These are phyloP conservation scores for Macrosoma leucophasiata DNA, from an alignment of 2,888 invertebrate species.

Conservation along the genomic window DNA sequence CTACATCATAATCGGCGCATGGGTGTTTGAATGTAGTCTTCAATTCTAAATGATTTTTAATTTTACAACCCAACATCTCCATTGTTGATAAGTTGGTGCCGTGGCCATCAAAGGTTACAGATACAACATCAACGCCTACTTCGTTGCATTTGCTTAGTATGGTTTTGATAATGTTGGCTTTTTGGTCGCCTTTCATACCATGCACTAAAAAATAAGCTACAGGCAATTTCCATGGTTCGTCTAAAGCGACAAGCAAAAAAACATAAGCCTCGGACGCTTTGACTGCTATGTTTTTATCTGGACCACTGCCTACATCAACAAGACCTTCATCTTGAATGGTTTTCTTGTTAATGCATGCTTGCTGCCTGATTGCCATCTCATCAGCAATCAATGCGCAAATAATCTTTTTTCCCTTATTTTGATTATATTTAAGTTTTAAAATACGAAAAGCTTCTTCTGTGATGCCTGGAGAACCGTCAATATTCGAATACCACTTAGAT, in stretches of 20 bases:
- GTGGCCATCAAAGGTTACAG: slow-evolving; percentile 23
- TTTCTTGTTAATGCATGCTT: slow-evolving; percentile 1
- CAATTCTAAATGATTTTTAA: slow-evolving; percentile 16
- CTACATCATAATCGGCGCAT: slow-evolving; percentile 17
- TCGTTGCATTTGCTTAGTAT: slow-evolving; percentile 26
- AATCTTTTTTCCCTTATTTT: slow-evolving; percentile 2
- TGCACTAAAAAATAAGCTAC: slow-evolving; percentile 18
- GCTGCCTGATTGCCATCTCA: slow-evolving; percentile 11
- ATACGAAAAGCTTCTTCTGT: slow-evolving; percentile 6
- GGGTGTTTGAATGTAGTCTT: slow-evolving; percentile 27
- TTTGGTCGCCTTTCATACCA: slow-evolving; percentile 5
- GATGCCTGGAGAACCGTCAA: slow-evolving; percentile 6
- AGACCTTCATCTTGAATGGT: slow-evolving; percentile 8
- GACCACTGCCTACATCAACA: slow-evolving; percentile 9
- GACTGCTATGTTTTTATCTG: slow-evolving; percentile 4
- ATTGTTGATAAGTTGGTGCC: slow-evolving; percentile 14
- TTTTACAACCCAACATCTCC: slow-evolving; percentile 25
- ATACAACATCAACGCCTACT: slow-evolving; percentile 23
- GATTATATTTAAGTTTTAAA: slow-evolving; percentile 2
- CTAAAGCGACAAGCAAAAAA: slow-evolving; percentile 18
- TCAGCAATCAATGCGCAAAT: slow-evolving; percentile 8
- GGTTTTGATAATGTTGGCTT: too few relatives aligned
- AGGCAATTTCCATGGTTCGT: slow-evolving; percentile 16
- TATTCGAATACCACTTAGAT: slow-evolving; percentile 3
- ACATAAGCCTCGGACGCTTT: slow-evolving; percentile 17